These are phyloP conservation scores for Motacilla alba DNA, from an alignment of 2,113 vertebrate genomes.

Conservation along the genomic window DNA sequence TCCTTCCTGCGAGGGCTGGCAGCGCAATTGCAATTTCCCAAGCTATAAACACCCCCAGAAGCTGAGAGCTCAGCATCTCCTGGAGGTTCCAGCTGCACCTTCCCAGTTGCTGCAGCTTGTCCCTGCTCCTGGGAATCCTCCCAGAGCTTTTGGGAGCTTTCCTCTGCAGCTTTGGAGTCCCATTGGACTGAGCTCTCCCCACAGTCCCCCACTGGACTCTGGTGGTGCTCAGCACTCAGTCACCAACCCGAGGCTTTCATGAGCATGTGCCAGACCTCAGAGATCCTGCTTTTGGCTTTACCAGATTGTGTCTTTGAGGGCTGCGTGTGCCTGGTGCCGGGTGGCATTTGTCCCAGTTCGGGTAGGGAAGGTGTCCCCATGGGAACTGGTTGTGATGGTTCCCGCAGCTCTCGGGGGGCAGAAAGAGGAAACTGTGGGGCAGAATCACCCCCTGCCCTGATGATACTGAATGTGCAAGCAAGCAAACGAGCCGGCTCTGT, in stretches of 20 bases:
- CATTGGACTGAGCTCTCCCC: background rate
- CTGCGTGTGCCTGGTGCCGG: background rate
- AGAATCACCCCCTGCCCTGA: background rate
- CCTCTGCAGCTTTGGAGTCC: fast-evolving
- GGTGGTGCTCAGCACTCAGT: background rate
- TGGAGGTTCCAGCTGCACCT: background rate
- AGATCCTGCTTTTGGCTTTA: background rate
- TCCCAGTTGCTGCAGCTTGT: background rate
- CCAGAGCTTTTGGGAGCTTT: background rate
- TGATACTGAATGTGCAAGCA: background rate
- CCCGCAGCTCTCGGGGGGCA: background rate
- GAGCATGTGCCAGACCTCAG: background rate
- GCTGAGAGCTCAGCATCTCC: background rate
- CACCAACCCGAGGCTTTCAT: background rate
- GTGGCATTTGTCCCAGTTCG: background rate
- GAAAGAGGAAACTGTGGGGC: background rate
- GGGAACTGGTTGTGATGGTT: background rate
- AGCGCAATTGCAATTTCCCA: background rate
- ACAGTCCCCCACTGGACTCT: background rate
- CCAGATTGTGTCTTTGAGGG: background rate
- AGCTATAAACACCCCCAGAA: background rate
- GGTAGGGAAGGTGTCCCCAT: background rate
- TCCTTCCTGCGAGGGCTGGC: background rate
- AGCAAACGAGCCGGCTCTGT: background rate
- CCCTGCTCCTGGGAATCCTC: background rate